Evolutionary conservation across 2,888 invertebrate species (phyloP), one percentile per base, ranked within the genome.

Genomic region (Unio delphinus): DNA sequence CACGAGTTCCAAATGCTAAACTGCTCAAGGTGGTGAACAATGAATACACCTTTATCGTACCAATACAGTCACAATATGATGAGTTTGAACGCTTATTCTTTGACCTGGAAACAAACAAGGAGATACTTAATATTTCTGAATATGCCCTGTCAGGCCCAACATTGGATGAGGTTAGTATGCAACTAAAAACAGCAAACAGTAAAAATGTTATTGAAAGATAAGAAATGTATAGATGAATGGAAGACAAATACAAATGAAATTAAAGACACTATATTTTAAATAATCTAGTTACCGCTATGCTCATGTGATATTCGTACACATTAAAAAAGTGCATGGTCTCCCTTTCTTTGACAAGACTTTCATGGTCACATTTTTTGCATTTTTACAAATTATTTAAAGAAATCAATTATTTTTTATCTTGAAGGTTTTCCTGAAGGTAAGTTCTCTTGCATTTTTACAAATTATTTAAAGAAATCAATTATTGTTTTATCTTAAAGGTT

Each of bases 101-200:
- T 23, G 85, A 86, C 4, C 83, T 92, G n/a, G 92, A 92, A 68
- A 68, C 73, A 3, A 84, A 88, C 60, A 80, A 88, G 68, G 69
- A 79, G 0, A 71, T 80, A 0, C 83, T 92, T 18, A 86, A 88
- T 45, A 89, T 92, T 61, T 83, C 86, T 28, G 91, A 90, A 56
- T 92, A 92, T 83, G 92, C 92, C 45, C 87, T 92, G 15, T 92
- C 92, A 20, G 92, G 92, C 81, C 92, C 92, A 0, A 91, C 92
- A 3, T 81, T 92, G 26, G 92, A 92, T 86, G 92, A 92, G 88
- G 92, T 92, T 76, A 75, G 83, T 28, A 58, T 11, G 15, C 58
- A 58, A 67, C 61, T 79, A 17, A 4, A 57, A 59, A 30, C 17
- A 8, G 56, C 55, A 11, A 58, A 8, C 17, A 4, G 11, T 0